phyloP scores from a whole-genome alignment of 1,140 invertebrate species.

The Cydia splendana region DNA sequence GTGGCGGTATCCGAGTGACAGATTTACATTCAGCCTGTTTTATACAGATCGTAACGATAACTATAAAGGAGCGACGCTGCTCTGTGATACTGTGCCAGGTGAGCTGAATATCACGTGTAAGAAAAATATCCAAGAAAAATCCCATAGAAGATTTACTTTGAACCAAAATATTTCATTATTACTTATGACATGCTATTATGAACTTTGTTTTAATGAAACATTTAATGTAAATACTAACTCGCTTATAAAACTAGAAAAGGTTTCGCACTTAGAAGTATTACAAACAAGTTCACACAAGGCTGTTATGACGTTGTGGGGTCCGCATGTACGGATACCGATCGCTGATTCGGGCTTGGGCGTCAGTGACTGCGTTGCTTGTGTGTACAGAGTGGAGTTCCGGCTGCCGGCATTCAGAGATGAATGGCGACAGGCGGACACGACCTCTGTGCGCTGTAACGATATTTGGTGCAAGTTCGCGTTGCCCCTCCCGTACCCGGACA shows the following conservation, averaged over 20 bases:
- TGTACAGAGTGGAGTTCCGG: background rate
- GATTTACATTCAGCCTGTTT: background rate
- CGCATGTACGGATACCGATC: no score
- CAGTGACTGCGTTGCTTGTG: background rate
- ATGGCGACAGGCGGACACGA: no score
- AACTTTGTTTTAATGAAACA: background rate
- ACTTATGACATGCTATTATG: background rate
- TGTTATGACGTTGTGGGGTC: background rate
- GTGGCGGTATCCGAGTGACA: background rate
- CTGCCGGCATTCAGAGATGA: no score
- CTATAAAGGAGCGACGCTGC: background rate
- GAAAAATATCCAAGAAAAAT: background rate
- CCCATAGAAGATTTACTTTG: background rate
- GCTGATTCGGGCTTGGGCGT: no score
- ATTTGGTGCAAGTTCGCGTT: background rate
- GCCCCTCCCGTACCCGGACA: background rate
- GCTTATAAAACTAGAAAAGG: background rate
- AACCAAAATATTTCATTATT: background rate
- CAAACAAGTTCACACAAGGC: background rate
- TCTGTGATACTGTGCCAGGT: background rate
- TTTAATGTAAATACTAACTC: background rate
- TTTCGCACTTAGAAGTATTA: background rate
- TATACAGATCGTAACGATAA: background rate
- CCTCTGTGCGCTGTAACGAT: background rate
- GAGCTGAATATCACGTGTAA: background rate